Evolutionary conservation across 2,797 vertebrate species (phyloP).

Genomic region (Nannoperca obscura): DNA sequence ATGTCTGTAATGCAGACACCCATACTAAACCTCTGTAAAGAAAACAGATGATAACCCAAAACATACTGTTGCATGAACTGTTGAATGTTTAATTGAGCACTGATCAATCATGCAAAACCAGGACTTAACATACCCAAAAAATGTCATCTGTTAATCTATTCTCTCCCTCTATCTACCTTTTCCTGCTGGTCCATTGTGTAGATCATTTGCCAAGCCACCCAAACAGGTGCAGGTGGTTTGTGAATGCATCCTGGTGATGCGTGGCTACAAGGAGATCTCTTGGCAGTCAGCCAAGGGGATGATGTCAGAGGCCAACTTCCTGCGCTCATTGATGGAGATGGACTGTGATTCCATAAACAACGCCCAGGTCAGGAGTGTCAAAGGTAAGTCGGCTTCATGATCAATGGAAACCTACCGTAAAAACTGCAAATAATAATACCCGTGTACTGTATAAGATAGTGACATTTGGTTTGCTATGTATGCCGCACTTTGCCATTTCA

Average conservation of each 20-base stretch:
- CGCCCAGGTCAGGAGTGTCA: slow-evolving; percentile 90
- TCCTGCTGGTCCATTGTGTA: slow-evolving; percentile 58
- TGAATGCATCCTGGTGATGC: slow-evolving; percentile 96
- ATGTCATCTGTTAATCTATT: neutral
- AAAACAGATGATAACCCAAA: neutral
- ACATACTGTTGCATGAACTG: neutral
- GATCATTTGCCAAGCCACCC: slow-evolving; percentile 97
- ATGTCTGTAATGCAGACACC: neutral
- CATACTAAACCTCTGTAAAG: neutral
- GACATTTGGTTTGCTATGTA: slow-evolving; percentile 4
- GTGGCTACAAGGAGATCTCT: slow-evolving; percentile 93
- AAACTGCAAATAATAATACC: neutral
- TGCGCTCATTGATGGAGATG: slow-evolving; percentile 92
- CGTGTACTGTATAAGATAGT: neutral
- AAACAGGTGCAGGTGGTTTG: slow-evolving; percentile 95
- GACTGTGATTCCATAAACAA: slow-evolving; percentile 90
- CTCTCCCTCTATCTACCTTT: neutral
- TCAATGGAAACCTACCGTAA: neutral
- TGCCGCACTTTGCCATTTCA: neutral
- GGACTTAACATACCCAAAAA: neutral
- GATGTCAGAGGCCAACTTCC: slow-evolving; percentile 98
- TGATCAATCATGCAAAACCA: neutral
- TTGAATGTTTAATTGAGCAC: neutral
- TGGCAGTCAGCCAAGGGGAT: slow-evolving; percentile 96
- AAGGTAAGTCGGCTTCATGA: slow-evolving; percentile 82